Percentiles rank a stretch among this genome's conserved stretches.
Conservation (phyloP, 2,888 invertebrate species). For the Nymphalis c-album region DNA sequence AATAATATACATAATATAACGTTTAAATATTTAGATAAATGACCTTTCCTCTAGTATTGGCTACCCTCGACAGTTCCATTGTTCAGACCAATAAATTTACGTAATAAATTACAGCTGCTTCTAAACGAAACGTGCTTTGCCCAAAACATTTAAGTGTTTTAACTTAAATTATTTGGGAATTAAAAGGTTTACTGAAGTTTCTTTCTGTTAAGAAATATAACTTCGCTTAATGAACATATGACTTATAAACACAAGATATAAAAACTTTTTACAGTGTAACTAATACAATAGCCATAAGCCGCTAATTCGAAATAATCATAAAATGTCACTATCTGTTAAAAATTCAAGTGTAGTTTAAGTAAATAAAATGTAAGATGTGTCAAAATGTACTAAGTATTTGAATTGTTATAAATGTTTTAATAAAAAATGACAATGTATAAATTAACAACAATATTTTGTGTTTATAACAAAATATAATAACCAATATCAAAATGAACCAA, state of each 20-base stretch:
- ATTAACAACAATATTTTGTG: too few relatives aligned
- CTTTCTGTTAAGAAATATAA: neutral
- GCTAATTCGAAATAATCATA: neutral
- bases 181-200: neutral
- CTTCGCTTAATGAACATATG: neutral
- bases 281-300: too few relatives aligned
- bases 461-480: too few relatives aligned
- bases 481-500: too few relatives aligned
- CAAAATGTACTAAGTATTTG: too few relatives aligned
- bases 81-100: slow-evolving; percentile 1
- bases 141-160: neutral
- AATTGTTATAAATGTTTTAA: too few relatives aligned
- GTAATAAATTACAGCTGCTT: slow-evolving; percentile 14
- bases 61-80: neutral
- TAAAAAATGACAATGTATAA: too few relatives aligned
- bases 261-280: neutral
- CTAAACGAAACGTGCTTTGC: neutral
- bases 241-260: neutral
- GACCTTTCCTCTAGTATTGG: neutral
- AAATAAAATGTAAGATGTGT: neutral
- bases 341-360: neutral
- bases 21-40: neutral
- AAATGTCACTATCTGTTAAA: neutral
- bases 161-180: slow-evolving; percentile 1
- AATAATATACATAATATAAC: neutral